A percentile compares a stretch with the other conserved stretches of the same genome.
phyloP scores from a whole-genome alignment of 1,140 invertebrate genomes.

The Amphibalanus amphitrite region DNA sequence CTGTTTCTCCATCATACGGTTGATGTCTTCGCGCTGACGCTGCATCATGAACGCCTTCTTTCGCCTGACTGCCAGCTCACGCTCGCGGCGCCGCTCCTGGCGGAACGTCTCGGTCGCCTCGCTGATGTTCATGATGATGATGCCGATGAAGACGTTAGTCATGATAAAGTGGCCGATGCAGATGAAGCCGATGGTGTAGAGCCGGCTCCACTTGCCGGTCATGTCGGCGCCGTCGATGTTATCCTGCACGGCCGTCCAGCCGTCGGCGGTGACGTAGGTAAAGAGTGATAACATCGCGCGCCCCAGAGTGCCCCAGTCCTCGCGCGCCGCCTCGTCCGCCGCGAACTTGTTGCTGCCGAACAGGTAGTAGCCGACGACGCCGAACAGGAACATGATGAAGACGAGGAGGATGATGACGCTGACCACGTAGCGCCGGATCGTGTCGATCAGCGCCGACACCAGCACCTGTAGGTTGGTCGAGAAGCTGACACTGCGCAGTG shows the following conservation, averaged over 20 bases:
- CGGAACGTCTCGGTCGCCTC: slow-evolving; percentile 21
- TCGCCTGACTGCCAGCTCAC: not conserved
- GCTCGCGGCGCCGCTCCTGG: not conserved
- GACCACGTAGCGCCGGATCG: not conserved
- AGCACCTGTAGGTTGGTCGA: not conserved
- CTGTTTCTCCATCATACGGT: not conserved
- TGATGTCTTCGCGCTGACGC: not conserved
- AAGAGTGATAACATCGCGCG: not conserved
- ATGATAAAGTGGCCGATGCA: slow-evolving; percentile 23
- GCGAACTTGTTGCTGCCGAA: not conserved
- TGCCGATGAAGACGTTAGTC: slow-evolving; percentile 23
- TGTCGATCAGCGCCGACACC: not conserved
- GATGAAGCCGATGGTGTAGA: slow-evolving; percentile 10
- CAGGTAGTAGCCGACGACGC: not conserved
- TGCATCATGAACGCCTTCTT: not conserved
- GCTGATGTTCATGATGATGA: slow-evolving; percentile 24
- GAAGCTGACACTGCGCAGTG: not conserved
- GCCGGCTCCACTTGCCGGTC: not conserved
- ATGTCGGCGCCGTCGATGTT: not conserved
- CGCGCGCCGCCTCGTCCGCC: not conserved
- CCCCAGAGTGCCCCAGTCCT: not conserved
- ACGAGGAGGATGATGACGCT: not conserved
- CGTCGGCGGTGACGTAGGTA: not conserved
- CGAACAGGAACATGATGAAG: not conserved
- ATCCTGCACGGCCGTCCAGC: not conserved